Evolutionary conservation across 1,140 invertebrate genomes (phyloP).

Genomic region (Nymphalis io): DNA sequence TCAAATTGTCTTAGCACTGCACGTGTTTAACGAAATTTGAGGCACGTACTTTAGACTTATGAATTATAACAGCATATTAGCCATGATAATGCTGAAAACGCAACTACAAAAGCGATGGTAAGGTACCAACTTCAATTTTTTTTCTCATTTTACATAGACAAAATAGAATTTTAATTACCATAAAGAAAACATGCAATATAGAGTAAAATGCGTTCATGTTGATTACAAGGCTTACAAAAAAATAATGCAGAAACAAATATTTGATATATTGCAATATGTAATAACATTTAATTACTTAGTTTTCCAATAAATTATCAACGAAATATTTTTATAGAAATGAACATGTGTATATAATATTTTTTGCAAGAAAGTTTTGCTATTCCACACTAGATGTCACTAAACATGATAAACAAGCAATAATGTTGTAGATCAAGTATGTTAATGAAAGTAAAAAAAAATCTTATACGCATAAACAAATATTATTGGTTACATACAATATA

Average conservation of each 20-base stretch:
- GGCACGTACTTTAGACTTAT: slow-evolving; percentile 69
- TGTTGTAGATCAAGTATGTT: too few relatives aligned
- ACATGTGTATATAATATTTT: too few relatives aligned
- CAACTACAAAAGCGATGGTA: slow-evolving; percentile 76
- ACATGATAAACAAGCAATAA: too few relatives aligned
- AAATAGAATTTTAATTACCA: slow-evolving; percentile 42
- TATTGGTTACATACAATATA: too few relatives aligned
- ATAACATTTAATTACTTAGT: too few relatives aligned
- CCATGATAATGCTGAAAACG: slow-evolving; percentile 75
- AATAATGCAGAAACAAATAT: neutral
- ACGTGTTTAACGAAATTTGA: slow-evolving; percentile 65
- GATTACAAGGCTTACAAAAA: neutral
- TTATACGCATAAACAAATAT: too few relatives aligned
- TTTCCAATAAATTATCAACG: too few relatives aligned
- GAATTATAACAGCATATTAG: slow-evolving; percentile 73
- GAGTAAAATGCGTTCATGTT: slow-evolving; percentile 48
- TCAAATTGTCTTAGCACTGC: slow-evolving; percentile 72
- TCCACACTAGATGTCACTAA: slow-evolving; percentile 8
- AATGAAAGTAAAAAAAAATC: neutral
- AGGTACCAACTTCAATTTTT: slow-evolving; percentile 70
- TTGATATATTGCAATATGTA: neutral
- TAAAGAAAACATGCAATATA: slow-evolving; percentile 62
- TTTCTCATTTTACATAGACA: slow-evolving; percentile 62
- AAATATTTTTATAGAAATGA: too few relatives aligned
- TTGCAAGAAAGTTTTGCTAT: slow-evolving; percentile 15